Percentiles rank a stretch among this genome's conserved stretches.
Conservation (phyloP, 2,797 vertebrate genomes). For the Xenops minutus region DNA sequence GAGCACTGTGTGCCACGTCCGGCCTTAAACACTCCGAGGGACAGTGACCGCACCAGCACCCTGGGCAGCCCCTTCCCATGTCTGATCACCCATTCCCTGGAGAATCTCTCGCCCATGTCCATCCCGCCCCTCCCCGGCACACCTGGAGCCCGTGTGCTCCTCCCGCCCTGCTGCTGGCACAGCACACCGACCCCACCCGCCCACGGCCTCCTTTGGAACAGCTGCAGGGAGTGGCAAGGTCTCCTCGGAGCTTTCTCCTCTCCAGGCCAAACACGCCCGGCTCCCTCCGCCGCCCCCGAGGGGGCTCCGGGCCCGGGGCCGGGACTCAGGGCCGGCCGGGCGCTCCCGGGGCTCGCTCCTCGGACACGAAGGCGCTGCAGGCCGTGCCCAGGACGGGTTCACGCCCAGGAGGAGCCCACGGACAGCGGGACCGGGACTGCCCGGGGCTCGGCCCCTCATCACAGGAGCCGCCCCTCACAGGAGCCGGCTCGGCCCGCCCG, state of each 20-base stretch:
- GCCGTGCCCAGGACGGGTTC: no score
- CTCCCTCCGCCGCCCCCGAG: not conserved
- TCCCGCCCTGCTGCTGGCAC: no score
- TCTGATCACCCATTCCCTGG: not conserved
- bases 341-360: not conserved
- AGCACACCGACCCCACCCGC: fast-evolving
- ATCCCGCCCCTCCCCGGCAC: not conserved
- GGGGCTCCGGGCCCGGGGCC: not conserved
- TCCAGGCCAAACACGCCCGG: not conserved
- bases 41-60: not conserved
- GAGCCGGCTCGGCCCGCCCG: no score
- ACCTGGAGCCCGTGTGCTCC: not conserved
- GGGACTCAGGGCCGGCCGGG: not conserved
- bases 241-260: fast-evolving
- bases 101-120: not conserved
- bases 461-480: no score
- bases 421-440: no score
- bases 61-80: no score
- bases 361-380: not conserved
- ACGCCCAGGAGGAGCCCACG: no score
- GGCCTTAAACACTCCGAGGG: not conserved
- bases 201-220: not conserved
- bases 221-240: fast-evolving
- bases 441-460: no score
- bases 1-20: fast-evolving